Evolutionary conservation across 2,113 vertebrate genomes (phyloP), one percentile per base, ranked within the genome.

Genomic region (Xenopus borealis): DNA sequence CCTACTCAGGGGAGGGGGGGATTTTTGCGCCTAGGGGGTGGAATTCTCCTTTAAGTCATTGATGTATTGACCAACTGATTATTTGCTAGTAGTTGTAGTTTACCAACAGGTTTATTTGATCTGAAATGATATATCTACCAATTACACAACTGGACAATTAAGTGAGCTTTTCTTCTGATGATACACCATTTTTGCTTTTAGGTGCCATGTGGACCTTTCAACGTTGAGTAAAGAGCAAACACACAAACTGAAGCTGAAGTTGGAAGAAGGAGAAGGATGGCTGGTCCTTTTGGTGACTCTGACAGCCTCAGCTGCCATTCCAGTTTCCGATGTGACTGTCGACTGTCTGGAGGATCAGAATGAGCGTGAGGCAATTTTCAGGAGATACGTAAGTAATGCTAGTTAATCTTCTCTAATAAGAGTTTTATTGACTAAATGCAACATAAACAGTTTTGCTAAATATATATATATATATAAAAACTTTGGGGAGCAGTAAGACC

Each of bases 261-360:
- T 99, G 84, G 94, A 96, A 81, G 97, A 97, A 78, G 94, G 95
- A 2, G 93, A 94, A 83, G 97, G 97, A 4, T 86, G 81, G 77
- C 85, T 98, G 83, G 92, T 98, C 50, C 75, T 99, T 82, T 88
- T 99, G 86, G 95, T 97, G 82, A 96, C 97, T 45, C 93, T 99
- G 80, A 99, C 97, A 2, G 96, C 97, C n/a, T 97, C 96, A 0
- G 89, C 96, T 4, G 90, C 96, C 0, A 94, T 98, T 79, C 95
- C 92, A 33, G 92, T 98, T 86, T 95, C 96, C 33, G 96, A 98
- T 84, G 2, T 27, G 23, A 94, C 95, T 0, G 23, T 91, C 90
- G 95, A 87, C 89, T 88, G 93, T 76, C 81, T 95, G 85, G 95
- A 98, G 74, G 94, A 98, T 87, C 91, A 91, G 1, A 87, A 92